Conservation (phyloP, 2,888 invertebrate genomes). For the Agonopterix alstromeriana region DNA sequence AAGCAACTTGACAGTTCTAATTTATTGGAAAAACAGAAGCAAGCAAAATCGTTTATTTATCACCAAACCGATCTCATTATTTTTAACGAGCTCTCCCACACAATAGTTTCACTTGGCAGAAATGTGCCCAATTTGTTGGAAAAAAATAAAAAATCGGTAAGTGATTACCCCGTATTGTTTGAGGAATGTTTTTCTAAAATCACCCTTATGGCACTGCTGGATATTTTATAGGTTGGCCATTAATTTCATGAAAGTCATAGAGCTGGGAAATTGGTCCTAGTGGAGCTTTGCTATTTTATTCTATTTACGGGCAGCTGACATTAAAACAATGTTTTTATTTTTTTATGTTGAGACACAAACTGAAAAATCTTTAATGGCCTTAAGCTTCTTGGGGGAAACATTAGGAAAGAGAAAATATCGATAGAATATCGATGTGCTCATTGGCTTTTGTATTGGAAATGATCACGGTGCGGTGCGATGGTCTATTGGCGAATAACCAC, state of each 20-base stretch:
- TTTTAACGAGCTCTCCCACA: slow-evolving; percentile 56
- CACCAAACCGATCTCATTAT: slow-evolving; percentile 60
- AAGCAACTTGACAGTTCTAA: no score
- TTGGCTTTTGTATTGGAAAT: no score
- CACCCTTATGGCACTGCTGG: slow-evolving; percentile 17
- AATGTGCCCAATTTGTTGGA: slow-evolving; percentile 58
- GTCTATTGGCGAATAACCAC: no score
- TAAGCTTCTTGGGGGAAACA: no score
- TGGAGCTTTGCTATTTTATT: no score
- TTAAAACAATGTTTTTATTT: no score
- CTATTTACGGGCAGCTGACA: no score
- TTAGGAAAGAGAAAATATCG: no score
- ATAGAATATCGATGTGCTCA: no score
- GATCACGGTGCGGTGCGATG: no score
- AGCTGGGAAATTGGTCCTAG: slow-evolving; percentile 13
- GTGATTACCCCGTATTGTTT: slow-evolving; percentile 41
- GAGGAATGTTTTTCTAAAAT: slow-evolving; percentile 14
- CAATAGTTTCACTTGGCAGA: slow-evolving; percentile 48
- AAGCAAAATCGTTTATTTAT: slow-evolving; percentile 47
- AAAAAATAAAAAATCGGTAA: slow-evolving; percentile 40
- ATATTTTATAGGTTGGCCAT: slow-evolving; percentile 44
- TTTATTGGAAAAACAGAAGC: slow-evolving; percentile 17
- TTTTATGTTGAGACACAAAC: no score
- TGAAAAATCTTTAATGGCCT: no score
- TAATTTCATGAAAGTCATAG: slow-evolving; percentile 71